Conservation (phyloP, 2,888 invertebrate genomes). For the Acanthosoma haemorrhoidale region DNA sequence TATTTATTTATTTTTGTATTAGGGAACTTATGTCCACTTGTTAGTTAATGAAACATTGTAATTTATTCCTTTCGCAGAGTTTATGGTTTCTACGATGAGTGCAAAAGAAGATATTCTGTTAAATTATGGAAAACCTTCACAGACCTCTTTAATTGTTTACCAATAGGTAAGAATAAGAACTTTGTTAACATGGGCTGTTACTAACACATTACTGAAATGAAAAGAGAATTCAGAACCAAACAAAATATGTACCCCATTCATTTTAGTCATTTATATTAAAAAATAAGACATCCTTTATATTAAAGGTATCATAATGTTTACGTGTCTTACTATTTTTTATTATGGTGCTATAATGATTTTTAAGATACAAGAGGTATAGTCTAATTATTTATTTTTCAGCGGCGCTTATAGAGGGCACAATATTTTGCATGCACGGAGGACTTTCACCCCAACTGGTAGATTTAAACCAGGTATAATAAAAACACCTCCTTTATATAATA, state of each 20-base stretch:
- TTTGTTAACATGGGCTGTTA: too few species aligned
- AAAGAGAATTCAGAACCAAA: too few species aligned
- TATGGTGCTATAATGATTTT: too few species aligned
- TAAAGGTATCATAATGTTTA: too few species aligned
- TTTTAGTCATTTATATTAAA: too few species aligned
- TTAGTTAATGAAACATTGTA: neutral
- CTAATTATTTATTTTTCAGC: slow-evolving; percentile 45
- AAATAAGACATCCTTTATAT: too few species aligned
- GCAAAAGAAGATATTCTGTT: slow-evolving; percentile 50
- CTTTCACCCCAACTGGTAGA: slow-evolving; percentile 50
- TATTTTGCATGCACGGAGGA: slow-evolving; percentile 54
- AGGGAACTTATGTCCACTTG: too few species aligned
- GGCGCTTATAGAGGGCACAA: slow-evolving; percentile 51
- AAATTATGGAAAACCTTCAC: slow-evolving; percentile 54
- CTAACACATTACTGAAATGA: too few species aligned
- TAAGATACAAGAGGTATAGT: too few species aligned
- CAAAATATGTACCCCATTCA: too few species aligned
- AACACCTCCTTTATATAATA: neutral
- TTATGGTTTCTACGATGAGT: slow-evolving; percentile 56
- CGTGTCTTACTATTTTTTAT: too few species aligned
- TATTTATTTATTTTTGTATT: neutral
- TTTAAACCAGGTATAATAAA: slow-evolving; percentile 47
- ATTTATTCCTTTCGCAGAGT: slow-evolving; percentile 45
- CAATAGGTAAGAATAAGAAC: slow-evolving; percentile 45
- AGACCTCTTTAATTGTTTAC: slow-evolving; percentile 52